Evolutionary conservation across 2,797 vertebrate genomes (phyloP), one percentile per base, ranked within the genome.

Genomic region (Myiotriccus ornatus): DNA sequence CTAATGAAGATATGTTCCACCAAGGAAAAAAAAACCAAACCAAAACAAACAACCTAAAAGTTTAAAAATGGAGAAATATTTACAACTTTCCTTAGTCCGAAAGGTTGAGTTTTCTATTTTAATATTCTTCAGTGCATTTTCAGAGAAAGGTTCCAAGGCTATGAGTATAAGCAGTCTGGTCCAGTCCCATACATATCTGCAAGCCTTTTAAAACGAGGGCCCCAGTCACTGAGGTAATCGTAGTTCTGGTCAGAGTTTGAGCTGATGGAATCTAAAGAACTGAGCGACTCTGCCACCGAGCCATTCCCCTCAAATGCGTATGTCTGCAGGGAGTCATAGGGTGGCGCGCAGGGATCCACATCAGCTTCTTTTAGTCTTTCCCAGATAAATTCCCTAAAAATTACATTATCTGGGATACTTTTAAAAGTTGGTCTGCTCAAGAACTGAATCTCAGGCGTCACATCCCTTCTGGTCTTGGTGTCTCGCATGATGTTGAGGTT

Each of bases 161-260:
- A 99, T 96, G 99, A 99, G 97, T 99, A 99, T 68, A 99, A 93
- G 47, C 97, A 96, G 55, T 98, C 98, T 67, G 97, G 97, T 67
- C 99, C 98, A 4, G 98, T 98, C 35, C 99, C 99, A 12, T 99
- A 99, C 97, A 99, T 98, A 95, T 99, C 99, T 1, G 99, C 99
- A 49, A 99, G 98, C 95, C 99, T 98, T 97, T 99, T 99, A 95
- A 99, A 99, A 32, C 98, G 99, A 6, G 99, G 99, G 7, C 99
- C 99, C 99, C 99, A 99, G 98, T 98, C 99, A 97, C 98, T 99
- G 84, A 99, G 99, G 97, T 99, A 99, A 97, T 99, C 99, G 2
- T 99, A 99, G 97, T 99, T 99, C 98, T 99, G 99, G 92, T 99
- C 99, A 67, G 99, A 99, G 98, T 99, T 99, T 93, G 99, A 98